Evolutionary conservation across 2,888 invertebrate species (phyloP).

Genomic region (Timema cristinae): DNA sequence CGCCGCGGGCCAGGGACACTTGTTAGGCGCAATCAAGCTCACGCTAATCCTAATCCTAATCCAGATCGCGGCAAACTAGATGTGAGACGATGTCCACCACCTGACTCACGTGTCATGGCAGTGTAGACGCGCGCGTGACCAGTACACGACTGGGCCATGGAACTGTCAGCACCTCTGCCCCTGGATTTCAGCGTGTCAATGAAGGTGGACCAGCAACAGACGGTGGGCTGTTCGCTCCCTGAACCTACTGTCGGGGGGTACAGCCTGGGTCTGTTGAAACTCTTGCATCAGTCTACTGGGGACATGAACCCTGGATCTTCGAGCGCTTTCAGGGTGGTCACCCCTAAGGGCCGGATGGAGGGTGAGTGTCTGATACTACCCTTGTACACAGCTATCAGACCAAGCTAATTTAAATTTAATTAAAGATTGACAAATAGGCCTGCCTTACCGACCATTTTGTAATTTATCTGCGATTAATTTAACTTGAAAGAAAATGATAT

Average conservation of each 20-base stretch:
- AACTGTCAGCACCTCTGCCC: constrained; percentile 44
- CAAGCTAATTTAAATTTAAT: no score
- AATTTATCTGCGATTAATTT: no score
- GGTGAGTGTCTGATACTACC: constrained; percentile 37
- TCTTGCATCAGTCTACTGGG: constrained; percentile 25
- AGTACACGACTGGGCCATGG: constrained; percentile 23
- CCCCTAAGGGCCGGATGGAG: constrained; percentile 55
- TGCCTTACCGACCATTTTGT: no score
- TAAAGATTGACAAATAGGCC: no score
- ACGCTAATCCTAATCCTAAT: background rate
- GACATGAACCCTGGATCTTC: constrained; percentile 17
- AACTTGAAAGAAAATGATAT: no score
- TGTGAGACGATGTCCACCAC: background rate
- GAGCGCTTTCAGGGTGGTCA: constrained; percentile 65
- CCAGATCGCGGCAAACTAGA: background rate
- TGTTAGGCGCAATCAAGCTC: no score
- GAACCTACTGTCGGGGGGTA: background rate
- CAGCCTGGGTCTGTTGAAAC: constrained; percentile 28
- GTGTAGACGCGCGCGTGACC: background rate
- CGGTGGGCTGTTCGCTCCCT: no score
- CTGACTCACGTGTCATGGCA: background rate
- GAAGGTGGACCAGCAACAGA: constrained; percentile 36
- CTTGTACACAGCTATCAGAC: no score
- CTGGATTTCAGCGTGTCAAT: constrained; percentile 59
- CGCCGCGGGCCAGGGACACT: no score